Evolutionary conservation across 1,140 invertebrate species (phyloP), one percentile per base, ranked within the genome.

Genomic region (Chelonus insularis): DNA sequence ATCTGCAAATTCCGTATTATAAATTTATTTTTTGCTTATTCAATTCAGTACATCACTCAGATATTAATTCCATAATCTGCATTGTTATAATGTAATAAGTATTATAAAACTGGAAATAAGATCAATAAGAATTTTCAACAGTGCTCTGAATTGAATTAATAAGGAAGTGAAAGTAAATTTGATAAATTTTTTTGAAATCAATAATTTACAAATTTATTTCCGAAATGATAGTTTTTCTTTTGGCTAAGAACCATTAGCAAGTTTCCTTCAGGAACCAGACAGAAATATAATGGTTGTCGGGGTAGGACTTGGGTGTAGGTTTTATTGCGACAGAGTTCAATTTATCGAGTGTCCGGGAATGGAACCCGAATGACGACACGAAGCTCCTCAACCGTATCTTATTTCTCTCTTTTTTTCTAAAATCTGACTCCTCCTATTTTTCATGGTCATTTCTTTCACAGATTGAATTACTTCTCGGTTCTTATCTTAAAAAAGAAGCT

Each of bases 331-430:
- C 23, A 25, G 48, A 51, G 48, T 51, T 51, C 25, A 51, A 51
- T 51, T 51, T 51, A 51, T 51, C 29, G 48, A 51, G 48, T 51
- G 48, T 51, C 48, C 12, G 12, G 12, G 12, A 51, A 51, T 23
- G 48, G 48, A 51, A 25, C 29, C 48, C 4, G 25, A 21, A 51
- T 51, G 48, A 51, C 25, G 48, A 32, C 48, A 32, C 14, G 48
- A 6, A 9, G 29, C 25, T 21, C 23, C 23, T 51, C 29, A 16
- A 34, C 7, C 48, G 48, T 51, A 23, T 34, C 48, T 51, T 34
- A 16, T 51, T 32, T 23, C 12, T 23, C 16, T 23, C 16, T 34
- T 51, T 51, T 34, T 51, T 16, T 16, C 16, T 34, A 18, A 43
- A 43, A 18, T 43, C 41, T 43, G 4, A 43, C 41, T 43, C 14